A percentile compares a stretch with the other conserved stretches of the same genome.
Evolutionary conservation across 2,113 vertebrate species (phyloP).

Genomic region (Brevimyrus niger): DNA sequence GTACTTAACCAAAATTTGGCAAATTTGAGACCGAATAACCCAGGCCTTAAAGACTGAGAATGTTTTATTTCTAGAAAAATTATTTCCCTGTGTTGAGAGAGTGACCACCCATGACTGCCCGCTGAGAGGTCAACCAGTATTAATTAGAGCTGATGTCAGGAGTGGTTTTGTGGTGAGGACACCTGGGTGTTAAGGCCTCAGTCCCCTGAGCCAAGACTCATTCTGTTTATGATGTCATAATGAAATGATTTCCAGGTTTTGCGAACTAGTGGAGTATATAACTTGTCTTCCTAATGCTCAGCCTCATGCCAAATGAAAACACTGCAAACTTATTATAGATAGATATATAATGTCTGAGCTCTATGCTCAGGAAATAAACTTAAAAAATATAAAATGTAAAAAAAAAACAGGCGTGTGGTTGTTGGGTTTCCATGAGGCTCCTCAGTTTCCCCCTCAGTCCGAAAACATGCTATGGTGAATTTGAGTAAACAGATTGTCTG

Average conservation of each 20-base stretch:
- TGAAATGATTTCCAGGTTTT: slow-evolving; percentile 56
- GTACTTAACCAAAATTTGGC: not conserved
- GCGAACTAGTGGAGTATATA: slow-evolving; percentile 35
- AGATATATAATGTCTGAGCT: not conserved
- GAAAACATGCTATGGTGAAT: not conserved
- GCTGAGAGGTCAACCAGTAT: slow-evolving; percentile 49
- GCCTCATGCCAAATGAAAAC: not conserved
- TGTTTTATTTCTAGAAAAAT: slow-evolving; percentile 49
- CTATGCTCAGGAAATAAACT: not conserved
- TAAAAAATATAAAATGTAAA: not conserved
- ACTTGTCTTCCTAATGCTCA: slow-evolving; percentile 47
- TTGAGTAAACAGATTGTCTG: not conserved
- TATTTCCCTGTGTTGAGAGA: slow-evolving; percentile 37
- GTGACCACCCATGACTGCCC: slow-evolving; percentile 53
- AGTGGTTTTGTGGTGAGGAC: slow-evolving; percentile 58
- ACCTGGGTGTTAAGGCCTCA: slow-evolving; percentile 49
- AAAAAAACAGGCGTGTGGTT: not conserved
- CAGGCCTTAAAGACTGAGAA: slow-evolving; percentile 26
- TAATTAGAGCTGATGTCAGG: slow-evolving; percentile 53
- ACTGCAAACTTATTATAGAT: not conserved
- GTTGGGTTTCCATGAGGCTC: not conserved
- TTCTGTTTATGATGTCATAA: slow-evolving; percentile 26
- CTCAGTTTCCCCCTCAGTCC: not conserved
- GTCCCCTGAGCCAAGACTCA: slow-evolving; percentile 39
- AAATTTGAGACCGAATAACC: not conserved